phyloP scores from a whole-genome alignment of 53 echinoderm and acorn worm genomes.

The Holothuria leucospilota region DNA sequence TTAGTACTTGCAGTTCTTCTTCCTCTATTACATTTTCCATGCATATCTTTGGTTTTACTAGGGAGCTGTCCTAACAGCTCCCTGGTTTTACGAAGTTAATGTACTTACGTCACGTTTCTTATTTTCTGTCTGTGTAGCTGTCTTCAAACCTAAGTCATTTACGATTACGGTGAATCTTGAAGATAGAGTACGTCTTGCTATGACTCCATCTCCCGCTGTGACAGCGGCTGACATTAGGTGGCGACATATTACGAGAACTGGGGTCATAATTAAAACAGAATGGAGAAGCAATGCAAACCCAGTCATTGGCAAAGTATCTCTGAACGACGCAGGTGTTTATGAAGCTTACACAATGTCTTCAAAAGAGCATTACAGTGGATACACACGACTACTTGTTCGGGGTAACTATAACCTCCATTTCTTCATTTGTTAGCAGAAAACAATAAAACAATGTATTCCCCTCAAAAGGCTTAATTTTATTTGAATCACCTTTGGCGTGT shows the following conservation, averaged over 20 bases:
- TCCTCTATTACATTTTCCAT: too few species aligned
- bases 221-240: background rate
- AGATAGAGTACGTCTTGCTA: background rate
- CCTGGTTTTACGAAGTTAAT: too few species aligned
- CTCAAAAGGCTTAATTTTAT: too few species aligned
- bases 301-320: background rate
- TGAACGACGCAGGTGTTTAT: conserved; percentile 4
- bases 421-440: too few species aligned
- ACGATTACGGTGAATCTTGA: conserved; percentile 27
- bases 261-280: too few species aligned
- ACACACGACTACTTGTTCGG: conserved; percentile 12
- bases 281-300: background rate
- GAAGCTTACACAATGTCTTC: background rate
- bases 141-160: background rate
- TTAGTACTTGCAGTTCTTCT: too few species aligned
- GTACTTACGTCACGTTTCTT: too few species aligned
- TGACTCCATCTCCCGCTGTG: background rate
- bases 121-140: background rate
- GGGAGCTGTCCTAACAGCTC: too few species aligned
- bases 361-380: background rate
- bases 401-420: background rate
- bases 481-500: too few species aligned
- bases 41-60: too few species aligned
- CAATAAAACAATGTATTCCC: too few species aligned
- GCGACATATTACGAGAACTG: background rate